Evolutionary conservation across 2,113 vertebrate species (phyloP), one percentile per base, ranked within the genome.

Genomic region (Eurypyga helias): DNA sequence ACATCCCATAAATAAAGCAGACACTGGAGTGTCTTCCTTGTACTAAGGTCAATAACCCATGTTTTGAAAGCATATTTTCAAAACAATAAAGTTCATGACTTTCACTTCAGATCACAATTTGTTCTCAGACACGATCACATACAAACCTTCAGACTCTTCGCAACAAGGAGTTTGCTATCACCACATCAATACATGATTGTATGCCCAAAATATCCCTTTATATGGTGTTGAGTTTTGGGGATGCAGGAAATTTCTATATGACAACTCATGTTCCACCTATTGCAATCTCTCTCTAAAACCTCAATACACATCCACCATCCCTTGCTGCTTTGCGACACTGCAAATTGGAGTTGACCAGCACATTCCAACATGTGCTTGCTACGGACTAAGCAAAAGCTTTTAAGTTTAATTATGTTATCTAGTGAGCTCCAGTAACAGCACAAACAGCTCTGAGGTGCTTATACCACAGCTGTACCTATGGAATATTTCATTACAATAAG

Each of bases 401-500:
- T 69, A 84, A 64, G 48, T 48, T 55, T 67, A 89, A 96, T 87
- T 92, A 79, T 46, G 21, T 79, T 92, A 94, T 65, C 73, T 49
- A 73, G 41, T 12, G 16, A 83, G 46, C n/a, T 85, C 38, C 33
- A 41, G 49, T 89, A 97, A 61, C 33, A 92, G 80, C 57, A 79
- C 11, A 76, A 95, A 87, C 23, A 87, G 65, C 83, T 94, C 34
- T 77, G 43, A 95, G 79, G 67, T 46, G 19, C 48, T 90, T 84
- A 49, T 24, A 67, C 45, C 72, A 89, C 64, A 89, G 57, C 72
- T 65, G 72, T 29, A 78, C 16, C 57, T 75, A 84, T 7, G 13
- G 25, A 83, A 65, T 66, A 94, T 90, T 89, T 89, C 65, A 93
- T 65, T 57, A 89, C 48, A 69, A 17, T 58, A 87, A 93, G 48